Evolutionary conservation across 2,113 vertebrate species (phyloP).

Genomic region (Oenanthe oenanthe): DNA sequence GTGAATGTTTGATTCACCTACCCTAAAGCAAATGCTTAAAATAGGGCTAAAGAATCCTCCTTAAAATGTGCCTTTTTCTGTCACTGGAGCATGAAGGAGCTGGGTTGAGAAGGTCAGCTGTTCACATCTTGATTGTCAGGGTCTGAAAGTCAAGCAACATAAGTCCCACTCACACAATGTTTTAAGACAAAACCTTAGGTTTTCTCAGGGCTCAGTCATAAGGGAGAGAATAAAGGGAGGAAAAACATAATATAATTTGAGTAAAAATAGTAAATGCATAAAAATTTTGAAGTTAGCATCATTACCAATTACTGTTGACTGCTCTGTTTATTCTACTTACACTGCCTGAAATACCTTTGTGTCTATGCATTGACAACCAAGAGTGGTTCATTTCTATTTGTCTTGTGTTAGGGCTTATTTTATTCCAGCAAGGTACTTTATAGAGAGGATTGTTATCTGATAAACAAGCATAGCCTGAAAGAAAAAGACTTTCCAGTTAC

Average conservation of each 20-base stretch:
- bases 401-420: not conserved
- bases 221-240: not conserved
- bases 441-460: not conserved
- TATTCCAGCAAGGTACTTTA: not conserved
- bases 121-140: not conserved
- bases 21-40: conserved; percentile 32
- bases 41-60: not conserved
- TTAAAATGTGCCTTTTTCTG: not conserved
- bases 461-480: not conserved
- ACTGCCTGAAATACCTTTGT: not conserved
- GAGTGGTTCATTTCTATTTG: not conserved
- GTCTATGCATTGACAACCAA: not conserved
- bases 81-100: not conserved
- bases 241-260: not conserved
- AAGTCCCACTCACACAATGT: not conserved
- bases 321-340: not conserved
- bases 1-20: not conserved
- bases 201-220: not conserved
- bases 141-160: not conserved
- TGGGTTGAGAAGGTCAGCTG: not conserved
- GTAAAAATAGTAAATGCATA: not conserved
- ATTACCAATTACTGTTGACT: not conserved
- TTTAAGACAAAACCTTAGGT: not conserved
- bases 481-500: not conserved
- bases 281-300: not conserved